Conservation (phyloP, 53 echinoderm and acorn worm genomes). For the Patiria pectinifera region DNA sequence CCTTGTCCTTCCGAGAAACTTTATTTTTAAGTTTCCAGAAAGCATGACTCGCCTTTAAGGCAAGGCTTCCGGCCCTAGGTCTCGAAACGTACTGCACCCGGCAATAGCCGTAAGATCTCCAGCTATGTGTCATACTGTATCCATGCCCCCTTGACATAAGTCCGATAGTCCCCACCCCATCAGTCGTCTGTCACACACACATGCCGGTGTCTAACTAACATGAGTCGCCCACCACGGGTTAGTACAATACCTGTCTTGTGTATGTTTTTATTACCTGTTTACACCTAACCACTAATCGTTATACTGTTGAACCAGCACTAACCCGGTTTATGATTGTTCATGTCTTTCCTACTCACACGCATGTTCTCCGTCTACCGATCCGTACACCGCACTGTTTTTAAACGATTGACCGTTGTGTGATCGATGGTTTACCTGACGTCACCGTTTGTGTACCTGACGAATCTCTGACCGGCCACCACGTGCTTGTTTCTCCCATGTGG, state of each 20-base stretch:
- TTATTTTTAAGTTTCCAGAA: neutral
- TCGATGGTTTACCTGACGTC: neutral
- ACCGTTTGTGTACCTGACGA: slow-evolving; percentile 11
- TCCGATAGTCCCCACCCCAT: neutral
- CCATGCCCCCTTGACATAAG: neutral
- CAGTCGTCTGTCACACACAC: neutral
- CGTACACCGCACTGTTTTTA: neutral
- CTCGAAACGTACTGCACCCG: neutral
- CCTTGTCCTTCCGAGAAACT: neutral
- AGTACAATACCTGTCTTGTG: neutral
- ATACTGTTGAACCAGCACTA: neutral
- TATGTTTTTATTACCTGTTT: neutral
- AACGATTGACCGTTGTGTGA: neutral
- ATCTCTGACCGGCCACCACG: neutral
- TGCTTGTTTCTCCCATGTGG: neutral
- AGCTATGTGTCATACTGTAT: slow-evolving; percentile 15
- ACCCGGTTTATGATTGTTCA: slow-evolving; percentile 19
- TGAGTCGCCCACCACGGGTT: slow-evolving; percentile 20
- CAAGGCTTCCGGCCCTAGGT: slow-evolving; percentile 1
- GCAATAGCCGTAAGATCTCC: neutral
- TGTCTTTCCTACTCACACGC: slow-evolving; percentile 50
- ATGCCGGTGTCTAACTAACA: slow-evolving; percentile 16
- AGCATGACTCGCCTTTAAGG: slow-evolving; percentile 7
- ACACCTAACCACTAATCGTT: neutral
- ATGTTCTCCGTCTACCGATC: slow-evolving; percentile 33